Base-by-base conservation (phyloP, 2,113 vertebrate genomes). In the Choloepus hoffmanni region DNA sequence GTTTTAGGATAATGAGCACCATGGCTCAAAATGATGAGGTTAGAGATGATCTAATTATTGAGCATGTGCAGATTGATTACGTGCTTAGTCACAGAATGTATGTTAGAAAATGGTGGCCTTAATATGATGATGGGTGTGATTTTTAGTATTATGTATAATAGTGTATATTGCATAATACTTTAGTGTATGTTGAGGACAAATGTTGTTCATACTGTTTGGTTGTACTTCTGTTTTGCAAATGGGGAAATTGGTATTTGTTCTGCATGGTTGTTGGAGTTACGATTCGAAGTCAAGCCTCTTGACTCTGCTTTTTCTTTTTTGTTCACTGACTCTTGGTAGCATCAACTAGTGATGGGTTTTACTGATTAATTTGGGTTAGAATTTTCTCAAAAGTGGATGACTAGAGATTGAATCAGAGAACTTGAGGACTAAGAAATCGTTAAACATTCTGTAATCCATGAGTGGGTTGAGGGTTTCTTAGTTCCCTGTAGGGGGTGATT, bases 221-320 rank as follows among this genome's bases (percentile, higher is more conserved):
- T 48, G 30, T 10, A 21, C 60, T 63, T 88, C 43, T 73, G 84
- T 62, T 60, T 65, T 83, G 62, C 63, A 50, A 45, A 7, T 36
- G 9, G 26, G 68, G 79, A 90, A 28, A 62, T 14, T 73, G 65
- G 70, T 10, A 1, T 16, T 85, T n/a, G 30, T 40, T 68, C 79
- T 85, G 7, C 12, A 10, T 45, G n/a, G n/a, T 74, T 86, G 45
- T 60, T 81, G 62, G 28, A 65, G 10, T 72, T 40, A 36, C 55
- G 73, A 73, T 50, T 78, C 55, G 45, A 72, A 81, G 68, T 82
- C 55, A 50, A 33, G 74, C 45, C 53, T 93, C 36, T 33, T 77
- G 60, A 89, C 11, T 85, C 60, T 65, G 40, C 50, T 76, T 21
- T 81, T 73, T 93, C 92, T 48, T 89, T 89, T 87, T 40, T 73